These are phyloP conservation scores for Uromys caudimaculatus DNA, from an alignment of 2,797 vertebrate species.

Conservation along the genomic window DNA sequence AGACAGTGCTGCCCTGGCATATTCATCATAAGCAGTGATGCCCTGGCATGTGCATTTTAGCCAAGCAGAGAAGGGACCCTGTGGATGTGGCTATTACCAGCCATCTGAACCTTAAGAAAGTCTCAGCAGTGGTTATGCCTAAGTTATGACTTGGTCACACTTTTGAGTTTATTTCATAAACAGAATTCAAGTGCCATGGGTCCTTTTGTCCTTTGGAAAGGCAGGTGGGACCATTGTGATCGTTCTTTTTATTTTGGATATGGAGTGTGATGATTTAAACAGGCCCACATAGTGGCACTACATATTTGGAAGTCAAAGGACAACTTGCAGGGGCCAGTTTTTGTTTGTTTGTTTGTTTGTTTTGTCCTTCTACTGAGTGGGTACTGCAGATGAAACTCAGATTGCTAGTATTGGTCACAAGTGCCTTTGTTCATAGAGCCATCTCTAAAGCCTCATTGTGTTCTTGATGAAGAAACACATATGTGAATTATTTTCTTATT, in stretches of 20 bases:
- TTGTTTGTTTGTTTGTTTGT: background rate
- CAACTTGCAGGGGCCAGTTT: background rate
- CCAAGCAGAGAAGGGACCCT: background rate
- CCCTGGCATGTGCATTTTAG: background rate
- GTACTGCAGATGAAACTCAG: background rate
- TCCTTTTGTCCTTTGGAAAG: background rate
- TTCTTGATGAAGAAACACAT: background rate
- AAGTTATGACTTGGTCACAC: background rate
- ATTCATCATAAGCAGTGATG: background rate
- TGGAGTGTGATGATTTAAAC: too few relatives aligned
- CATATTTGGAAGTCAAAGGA: background rate
- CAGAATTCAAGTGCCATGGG: background rate
- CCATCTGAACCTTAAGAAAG: background rate
- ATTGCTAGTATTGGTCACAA: background rate
- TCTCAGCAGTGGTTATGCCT: background rate
- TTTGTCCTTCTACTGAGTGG: background rate
- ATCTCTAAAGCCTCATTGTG: background rate
- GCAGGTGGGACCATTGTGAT: background rate
- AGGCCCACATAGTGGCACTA: background rate
- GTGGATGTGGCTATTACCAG: background rate
- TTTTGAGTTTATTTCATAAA: background rate
- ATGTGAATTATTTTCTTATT: constrained; percentile 40
- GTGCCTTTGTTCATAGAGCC: background rate
- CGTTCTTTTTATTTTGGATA: background rate
- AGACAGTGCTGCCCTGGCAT: background rate